Percentiles rank a stretch among this genome's conserved stretches.
These are phyloP conservation scores for Hirundichthys speculiger DNA, from an alignment of 2,113 vertebrate species.

Conservation along the genomic window DNA sequence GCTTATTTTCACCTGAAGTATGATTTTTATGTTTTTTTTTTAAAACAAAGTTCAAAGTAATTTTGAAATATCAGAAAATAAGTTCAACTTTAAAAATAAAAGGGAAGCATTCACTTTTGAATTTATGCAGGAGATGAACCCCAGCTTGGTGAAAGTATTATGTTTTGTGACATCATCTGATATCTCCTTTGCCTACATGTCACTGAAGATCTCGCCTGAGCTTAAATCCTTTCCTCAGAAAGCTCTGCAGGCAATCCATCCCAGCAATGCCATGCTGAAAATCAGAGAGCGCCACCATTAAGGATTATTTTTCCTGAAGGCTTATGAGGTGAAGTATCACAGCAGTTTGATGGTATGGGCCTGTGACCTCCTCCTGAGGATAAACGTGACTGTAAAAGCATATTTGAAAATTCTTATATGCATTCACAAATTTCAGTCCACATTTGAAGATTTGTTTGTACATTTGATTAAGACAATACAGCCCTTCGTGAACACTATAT, in stretches of 20 bases:
- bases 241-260: not conserved
- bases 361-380: not conserved
- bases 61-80: not conserved
- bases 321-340: not conserved
- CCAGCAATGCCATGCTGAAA: constrained; percentile 21
- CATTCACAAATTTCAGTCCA: not conserved
- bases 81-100: not conserved
- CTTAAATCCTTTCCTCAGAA: too few species aligned
- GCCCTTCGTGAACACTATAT: not conserved
- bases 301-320: constrained; percentile 6
- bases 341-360: constrained; percentile 1
- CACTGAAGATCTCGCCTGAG: too few species aligned
- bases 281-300: not conserved
- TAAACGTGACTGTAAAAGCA: not conserved
- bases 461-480: not conserved
- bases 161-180: not conserved
- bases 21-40: too few species aligned
- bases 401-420: not conserved
- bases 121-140: not conserved
- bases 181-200: not conserved
- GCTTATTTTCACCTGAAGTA: too few species aligned
- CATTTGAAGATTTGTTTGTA: not conserved
- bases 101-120: not conserved
- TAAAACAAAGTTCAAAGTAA: too few species aligned
- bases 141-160: not conserved